These are phyloP conservation scores for Anabacerthia variegaticeps DNA, from an alignment of 2,797 vertebrate genomes.

Conservation along the genomic window DNA sequence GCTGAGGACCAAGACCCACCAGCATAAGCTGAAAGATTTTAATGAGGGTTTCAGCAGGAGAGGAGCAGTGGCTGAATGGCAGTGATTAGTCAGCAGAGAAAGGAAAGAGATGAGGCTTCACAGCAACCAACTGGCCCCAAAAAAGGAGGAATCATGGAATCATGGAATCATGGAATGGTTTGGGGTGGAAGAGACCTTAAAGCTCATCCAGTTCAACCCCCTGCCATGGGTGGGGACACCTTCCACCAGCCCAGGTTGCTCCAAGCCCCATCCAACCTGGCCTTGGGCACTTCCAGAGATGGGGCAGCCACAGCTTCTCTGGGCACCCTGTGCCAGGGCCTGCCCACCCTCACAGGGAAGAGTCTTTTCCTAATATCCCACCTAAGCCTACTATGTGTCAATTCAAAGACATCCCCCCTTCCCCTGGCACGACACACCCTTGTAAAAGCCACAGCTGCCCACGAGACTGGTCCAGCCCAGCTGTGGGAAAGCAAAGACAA, in stretches of 20 bases:
- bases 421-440: rapidly evolving
- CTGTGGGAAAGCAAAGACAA: constrained; percentile 30
- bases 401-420: not conserved
- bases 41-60: not conserved
- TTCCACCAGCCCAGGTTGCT: rapidly evolving
- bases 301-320: not conserved
- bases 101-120: not conserved
- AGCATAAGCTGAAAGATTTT: not conserved
- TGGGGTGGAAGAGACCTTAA: not conserved
- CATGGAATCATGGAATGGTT: not conserved
- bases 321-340: not conserved
- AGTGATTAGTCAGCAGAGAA: not conserved
- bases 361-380: not conserved
- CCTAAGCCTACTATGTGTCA: rapidly evolving
- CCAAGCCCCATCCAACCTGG: rapidly evolving
- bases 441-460: not conserved
- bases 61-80: not conserved
- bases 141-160: not conserved
- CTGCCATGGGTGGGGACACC: not conserved
- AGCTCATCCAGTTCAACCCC: too few relatives aligned
- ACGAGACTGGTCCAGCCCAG: not conserved
- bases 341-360: not conserved
- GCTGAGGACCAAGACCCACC: not conserved
- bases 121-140: not conserved
- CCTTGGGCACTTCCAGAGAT: not conserved